Percentiles rank a stretch among this genome's conserved stretches.
Evolutionary conservation across 2,113 vertebrate genomes (phyloP).

Genomic region (Phyllopteryx taeniolatus): DNA sequence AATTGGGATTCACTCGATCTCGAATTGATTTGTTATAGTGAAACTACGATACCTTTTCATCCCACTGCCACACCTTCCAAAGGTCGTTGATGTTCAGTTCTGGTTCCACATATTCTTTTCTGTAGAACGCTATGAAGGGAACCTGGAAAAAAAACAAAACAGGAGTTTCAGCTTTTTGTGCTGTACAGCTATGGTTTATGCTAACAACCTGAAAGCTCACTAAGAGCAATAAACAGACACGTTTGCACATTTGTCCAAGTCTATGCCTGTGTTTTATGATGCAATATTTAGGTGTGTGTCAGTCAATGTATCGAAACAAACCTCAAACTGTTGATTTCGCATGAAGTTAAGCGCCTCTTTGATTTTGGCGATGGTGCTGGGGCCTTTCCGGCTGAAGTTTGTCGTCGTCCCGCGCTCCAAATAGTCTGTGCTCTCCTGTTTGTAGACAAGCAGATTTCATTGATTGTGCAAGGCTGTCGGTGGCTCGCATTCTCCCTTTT

Average conservation of each 20-base stretch:
- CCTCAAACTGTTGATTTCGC: conserved; percentile 99
- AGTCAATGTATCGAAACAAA: conserved; percentile 37
- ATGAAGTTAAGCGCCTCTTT: conserved; percentile 98
- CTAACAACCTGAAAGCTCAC: too few species aligned
- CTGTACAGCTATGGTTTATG: too few species aligned
- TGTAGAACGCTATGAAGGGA: conserved; percentile 98
- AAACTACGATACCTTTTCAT: conserved; percentile 85
- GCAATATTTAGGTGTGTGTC: neutral
- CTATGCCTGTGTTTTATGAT: too few species aligned
- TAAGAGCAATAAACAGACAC: too few species aligned
- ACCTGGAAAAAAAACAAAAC: conserved; percentile 72
- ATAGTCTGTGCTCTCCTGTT: conserved; percentile 91
- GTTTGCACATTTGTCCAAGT: too few species aligned
- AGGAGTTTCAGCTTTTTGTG: neutral
- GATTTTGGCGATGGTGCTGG: conserved; percentile 96
- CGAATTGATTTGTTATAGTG: neutral
- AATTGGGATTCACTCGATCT: too few species aligned
- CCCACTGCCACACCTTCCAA: conserved; percentile 99
- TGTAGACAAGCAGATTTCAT: neutral
- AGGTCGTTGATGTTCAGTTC: conserved; percentile 96
- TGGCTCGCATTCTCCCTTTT: neutral
- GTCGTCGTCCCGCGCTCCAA: conserved; percentile 88
- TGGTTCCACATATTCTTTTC: conserved; percentile 97
- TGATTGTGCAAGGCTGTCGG: neutral
- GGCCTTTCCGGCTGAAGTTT: conserved; percentile 93